Evolutionary conservation across 2,797 vertebrate species (phyloP).

Genomic region (Lithobates pipiens): DNA sequence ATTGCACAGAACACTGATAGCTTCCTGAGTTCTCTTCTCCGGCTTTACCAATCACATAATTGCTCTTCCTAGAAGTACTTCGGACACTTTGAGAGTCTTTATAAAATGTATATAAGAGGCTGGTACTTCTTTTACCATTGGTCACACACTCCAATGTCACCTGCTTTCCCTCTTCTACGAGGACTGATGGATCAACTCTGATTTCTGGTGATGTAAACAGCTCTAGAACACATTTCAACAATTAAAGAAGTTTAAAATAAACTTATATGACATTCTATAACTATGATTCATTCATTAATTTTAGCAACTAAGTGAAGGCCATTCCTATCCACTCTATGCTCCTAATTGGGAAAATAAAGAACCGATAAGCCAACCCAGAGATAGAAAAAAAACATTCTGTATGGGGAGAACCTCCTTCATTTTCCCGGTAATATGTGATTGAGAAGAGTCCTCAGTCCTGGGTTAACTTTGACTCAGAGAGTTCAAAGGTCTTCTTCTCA

Average conservation of each 20-base stretch:
- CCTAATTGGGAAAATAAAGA: no score
- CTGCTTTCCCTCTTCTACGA: background rate
- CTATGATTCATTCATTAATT: background rate
- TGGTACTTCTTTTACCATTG: background rate
- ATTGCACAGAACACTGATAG: background rate
- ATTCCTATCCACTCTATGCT: no score
- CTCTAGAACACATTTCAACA: background rate
- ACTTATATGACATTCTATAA: background rate
- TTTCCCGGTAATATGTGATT: no score
- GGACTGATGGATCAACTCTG: background rate
- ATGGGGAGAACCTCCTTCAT: no score
- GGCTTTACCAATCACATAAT: background rate
- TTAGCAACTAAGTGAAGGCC: no score
- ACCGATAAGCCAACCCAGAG: no score
- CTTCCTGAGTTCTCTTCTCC: background rate
- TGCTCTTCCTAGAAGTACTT: background rate
- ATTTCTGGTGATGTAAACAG: slow-evolving; percentile 6
- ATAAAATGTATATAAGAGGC: slow-evolving; percentile 2
- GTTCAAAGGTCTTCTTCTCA: no score
- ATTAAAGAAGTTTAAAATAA: no score
- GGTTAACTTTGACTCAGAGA: no score
- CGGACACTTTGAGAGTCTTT: background rate
- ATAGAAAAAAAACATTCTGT: no score
- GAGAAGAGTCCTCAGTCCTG: no score
- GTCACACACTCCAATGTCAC: background rate